These are phyloP conservation scores for Brenthis ino DNA, from an alignment of 2,888 invertebrate genomes.

Conservation along the genomic window DNA sequence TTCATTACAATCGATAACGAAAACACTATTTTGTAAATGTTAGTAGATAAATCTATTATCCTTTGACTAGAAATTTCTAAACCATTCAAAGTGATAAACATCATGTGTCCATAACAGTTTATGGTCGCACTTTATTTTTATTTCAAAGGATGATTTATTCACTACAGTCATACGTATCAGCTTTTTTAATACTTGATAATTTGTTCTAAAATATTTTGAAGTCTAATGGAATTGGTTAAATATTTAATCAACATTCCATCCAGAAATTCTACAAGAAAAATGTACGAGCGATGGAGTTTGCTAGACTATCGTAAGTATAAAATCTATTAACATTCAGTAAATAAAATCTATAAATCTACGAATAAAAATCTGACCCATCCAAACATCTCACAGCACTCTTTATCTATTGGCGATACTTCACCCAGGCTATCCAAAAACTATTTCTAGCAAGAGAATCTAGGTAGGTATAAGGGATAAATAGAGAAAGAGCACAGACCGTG, in stretches of 20 bases:
- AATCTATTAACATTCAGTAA: slow-evolving; percentile 72
- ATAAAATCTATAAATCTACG: slow-evolving; percentile 63
- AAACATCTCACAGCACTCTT: slow-evolving; percentile 66
- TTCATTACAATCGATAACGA: slow-evolving; percentile 43
- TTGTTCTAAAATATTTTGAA: slow-evolving; percentile 77
- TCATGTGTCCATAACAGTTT: slow-evolving; percentile 10
- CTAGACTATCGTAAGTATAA: slow-evolving; percentile 67
- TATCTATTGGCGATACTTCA: slow-evolving; percentile 56
- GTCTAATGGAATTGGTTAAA: slow-evolving; percentile 71
- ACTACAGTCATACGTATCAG: slow-evolving; percentile 61
- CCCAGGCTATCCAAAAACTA: slow-evolving; percentile 64
- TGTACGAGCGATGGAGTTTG: slow-evolving; percentile 73
- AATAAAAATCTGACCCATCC: slow-evolving; percentile 78
- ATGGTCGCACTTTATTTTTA: slow-evolving; percentile 37
- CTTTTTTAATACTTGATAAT: slow-evolving; percentile 56
- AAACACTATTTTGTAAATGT: slow-evolving; percentile 27
- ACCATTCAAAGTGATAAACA: slow-evolving; percentile 7
- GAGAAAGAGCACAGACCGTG: slow-evolving; percentile 49
- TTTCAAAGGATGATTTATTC: slow-evolving; percentile 66
- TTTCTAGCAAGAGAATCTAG: slow-evolving; percentile 64
- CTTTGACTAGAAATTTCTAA: slow-evolving; percentile 12
- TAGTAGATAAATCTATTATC: slow-evolving; percentile 43
- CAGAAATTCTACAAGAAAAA: slow-evolving; percentile 71
- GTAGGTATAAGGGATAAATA: slow-evolving; percentile 41
- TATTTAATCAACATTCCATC: slow-evolving; percentile 61